Evolutionary conservation across 2,113 vertebrate species (phyloP).

Genomic region (Podarcis raffonei): DNA sequence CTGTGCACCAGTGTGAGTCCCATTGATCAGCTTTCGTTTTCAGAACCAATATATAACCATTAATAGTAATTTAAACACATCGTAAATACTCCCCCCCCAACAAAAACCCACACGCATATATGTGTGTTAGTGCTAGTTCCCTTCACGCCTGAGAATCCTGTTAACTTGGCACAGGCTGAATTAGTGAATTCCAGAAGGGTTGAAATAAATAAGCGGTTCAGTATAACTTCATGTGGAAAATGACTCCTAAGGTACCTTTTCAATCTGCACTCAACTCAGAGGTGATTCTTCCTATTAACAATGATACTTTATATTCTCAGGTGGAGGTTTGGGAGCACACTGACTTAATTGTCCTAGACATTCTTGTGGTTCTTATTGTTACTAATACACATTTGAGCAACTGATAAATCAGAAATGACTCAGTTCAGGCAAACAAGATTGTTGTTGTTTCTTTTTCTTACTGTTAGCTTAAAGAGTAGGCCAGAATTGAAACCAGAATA

Average conservation of each 20-base stretch:
- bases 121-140: not conserved
- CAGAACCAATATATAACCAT: not conserved
- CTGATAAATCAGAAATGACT: not conserved
- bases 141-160: not conserved
- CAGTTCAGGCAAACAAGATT: not conserved
- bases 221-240: not conserved
- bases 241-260: not conserved
- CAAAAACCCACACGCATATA: not conserved
- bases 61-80: conserved; percentile 1
- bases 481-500: conserved; percentile 28
- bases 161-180: not conserved
- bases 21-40: not conserved
- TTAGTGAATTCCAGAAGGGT: not conserved
- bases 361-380: conserved; percentile 1
- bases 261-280: not conserved
- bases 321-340: conserved; percentile 11
- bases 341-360: not conserved
- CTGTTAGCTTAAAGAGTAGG: not conserved
- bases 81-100: not conserved
- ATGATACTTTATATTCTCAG: conserved; percentile 9
- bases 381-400: conserved; percentile 27
- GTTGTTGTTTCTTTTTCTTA: not conserved
- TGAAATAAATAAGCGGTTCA: not conserved
- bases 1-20: not conserved
- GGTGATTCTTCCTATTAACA: conserved; percentile 36